phyloP scores from a whole-genome alignment of 1,140 invertebrate species.

The Drosophila ogumai region DNA sequence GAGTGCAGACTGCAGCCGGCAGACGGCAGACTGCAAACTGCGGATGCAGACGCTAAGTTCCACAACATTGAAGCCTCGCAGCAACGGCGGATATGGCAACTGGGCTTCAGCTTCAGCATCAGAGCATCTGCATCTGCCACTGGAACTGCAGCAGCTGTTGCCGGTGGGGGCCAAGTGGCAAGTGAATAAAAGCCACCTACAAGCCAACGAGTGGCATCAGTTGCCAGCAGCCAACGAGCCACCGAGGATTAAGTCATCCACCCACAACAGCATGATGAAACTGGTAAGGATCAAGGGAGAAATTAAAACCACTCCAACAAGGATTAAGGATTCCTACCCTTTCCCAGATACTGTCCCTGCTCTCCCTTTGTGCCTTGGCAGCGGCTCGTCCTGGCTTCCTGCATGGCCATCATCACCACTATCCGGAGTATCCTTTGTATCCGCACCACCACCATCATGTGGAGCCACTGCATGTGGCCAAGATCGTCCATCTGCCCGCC shows the following conservation, averaged over 20 bases:
- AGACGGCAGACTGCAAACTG: constrained; percentile 47
- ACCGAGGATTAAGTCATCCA: constrained; percentile 37
- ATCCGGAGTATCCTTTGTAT: constrained; percentile 70
- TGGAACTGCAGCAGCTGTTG: constrained; percentile 48
- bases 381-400: constrained; percentile 75
- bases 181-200: constrained; percentile 75
- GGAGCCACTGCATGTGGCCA: constrained; percentile 76
- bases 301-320: not conserved
- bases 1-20: constrained; percentile 16
- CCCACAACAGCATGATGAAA: constrained; percentile 68
- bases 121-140: constrained; percentile 73
- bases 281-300: constrained; percentile 62
- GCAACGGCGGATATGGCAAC: constrained; percentile 70
- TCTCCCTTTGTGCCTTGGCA: constrained; percentile 60
- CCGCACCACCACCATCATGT: constrained; percentile 64
- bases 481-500: constrained; percentile 80
- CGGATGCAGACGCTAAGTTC: constrained; percentile 64
- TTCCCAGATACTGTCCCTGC: constrained; percentile 48
- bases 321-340: not conserved
- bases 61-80: constrained; percentile 57
- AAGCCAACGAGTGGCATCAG: constrained; percentile 69
- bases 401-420: constrained; percentile 77
- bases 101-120: constrained; percentile 41
- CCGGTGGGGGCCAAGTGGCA: constrained; percentile 42
- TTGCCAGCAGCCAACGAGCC: constrained; percentile 64